Percentiles rank a stretch among this genome's conserved stretches.
Evolutionary conservation across 2,797 vertebrate genomes (phyloP).

Genomic region (Spheniscus humboldti): DNA sequence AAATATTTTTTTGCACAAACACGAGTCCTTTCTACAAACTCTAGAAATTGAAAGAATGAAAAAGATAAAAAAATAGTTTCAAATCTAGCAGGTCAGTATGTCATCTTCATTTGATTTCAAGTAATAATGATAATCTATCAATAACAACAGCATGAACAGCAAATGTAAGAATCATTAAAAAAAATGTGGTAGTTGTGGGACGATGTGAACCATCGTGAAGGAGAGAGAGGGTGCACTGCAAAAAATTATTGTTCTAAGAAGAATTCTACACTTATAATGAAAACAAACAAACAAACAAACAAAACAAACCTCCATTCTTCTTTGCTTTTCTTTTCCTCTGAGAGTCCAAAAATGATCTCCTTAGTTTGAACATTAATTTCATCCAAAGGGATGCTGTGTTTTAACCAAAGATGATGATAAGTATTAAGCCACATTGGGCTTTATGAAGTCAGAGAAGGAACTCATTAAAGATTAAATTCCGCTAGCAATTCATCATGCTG

Average conservation of each 20-base stretch:
- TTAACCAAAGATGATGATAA: neutral
- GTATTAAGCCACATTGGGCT: neutral
- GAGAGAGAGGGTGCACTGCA: neutral
- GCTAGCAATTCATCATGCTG: neutral
- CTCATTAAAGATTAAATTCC: constrained; percentile 18
- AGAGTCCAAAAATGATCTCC: neutral
- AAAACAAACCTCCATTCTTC: neutral
- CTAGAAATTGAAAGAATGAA: neutral
- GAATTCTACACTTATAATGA: neutral
- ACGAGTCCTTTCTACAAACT: neutral
- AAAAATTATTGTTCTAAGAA: neutral
- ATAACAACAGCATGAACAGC: neutral
- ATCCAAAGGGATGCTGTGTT: neutral
- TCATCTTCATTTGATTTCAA: neutral
- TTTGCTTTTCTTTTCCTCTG: neutral
- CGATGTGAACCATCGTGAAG: neutral
- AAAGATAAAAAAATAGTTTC: neutral
- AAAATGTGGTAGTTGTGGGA: neutral
- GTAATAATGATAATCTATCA: neutral
- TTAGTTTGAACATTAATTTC: neutral
- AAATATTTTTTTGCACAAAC: neutral
- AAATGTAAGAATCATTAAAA: neutral
- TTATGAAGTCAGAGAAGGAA: neutral
- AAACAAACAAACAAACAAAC: neutral
- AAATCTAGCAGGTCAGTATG: neutral